A percentile compares a stretch with the other conserved stretches of the same genome.
Conservation (phyloP, 2,113 vertebrate genomes). For the Smithornis capensis region DNA sequence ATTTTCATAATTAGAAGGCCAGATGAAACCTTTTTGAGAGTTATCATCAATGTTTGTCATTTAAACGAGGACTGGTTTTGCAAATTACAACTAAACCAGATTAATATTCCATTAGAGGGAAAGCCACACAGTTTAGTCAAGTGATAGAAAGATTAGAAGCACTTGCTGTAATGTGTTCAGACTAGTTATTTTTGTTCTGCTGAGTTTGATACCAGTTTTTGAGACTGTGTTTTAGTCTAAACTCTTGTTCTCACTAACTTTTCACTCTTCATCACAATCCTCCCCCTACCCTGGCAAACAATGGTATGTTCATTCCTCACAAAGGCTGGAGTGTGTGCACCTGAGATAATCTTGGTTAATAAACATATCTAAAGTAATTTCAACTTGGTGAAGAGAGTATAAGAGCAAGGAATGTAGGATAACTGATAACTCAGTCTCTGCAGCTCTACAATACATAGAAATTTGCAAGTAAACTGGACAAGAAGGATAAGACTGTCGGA, state of each 20-base stretch:
- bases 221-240: not conserved
- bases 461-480: not conserved
- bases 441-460: not conserved
- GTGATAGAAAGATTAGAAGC: not conserved
- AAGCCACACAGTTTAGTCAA: not conserved
- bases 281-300: not conserved
- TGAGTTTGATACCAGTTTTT: not conserved
- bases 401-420: not conserved
- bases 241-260: not conserved
- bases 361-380: not conserved
- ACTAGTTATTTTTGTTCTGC: not conserved
- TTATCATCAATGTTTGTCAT: not conserved
- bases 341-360: not conserved
- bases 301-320: not conserved
- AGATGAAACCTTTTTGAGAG: not conserved
- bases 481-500: not conserved
- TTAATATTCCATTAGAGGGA: constrained; percentile 41
- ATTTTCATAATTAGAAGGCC: not conserved
- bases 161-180: not conserved
- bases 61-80: not conserved
- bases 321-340: not conserved
- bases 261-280: not conserved
- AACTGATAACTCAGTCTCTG: not conserved
- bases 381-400: not conserved
- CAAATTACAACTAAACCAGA: constrained; percentile 16